These are phyloP conservation scores for Terebella lapidaria DNA, from an alignment of 2,888 invertebrate genomes.

Conservation along the genomic window DNA sequence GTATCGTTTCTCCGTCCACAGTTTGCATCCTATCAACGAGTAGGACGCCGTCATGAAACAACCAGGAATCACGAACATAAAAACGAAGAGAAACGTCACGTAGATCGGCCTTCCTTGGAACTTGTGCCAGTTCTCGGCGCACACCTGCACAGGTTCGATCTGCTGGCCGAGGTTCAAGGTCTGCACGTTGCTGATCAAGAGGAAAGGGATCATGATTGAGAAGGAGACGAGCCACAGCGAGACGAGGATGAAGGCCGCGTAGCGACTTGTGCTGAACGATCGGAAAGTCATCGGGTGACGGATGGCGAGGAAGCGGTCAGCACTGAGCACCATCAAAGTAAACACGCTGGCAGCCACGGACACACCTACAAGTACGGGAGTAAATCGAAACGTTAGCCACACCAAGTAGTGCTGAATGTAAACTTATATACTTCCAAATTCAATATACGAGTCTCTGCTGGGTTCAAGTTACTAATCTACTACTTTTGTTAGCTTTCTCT, in stretches of 20 bases:
- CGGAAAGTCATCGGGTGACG: conserved; percentile 69
- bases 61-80: conserved; percentile 6
- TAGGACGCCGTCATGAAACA: background rate
- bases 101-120: background rate
- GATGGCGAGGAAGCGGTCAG: conserved; percentile 67
- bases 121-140: conserved; percentile 63
- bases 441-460: too few species aligned
- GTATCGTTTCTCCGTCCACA: conserved; percentile 42
- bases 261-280: conserved; percentile 66
- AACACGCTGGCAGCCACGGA: conserved; percentile 76
- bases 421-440: too few species aligned
- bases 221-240: conserved; percentile 66
- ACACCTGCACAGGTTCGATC: conserved; percentile 54
- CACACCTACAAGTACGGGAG: too few species aligned
- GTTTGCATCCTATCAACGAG: conserved; percentile 12
- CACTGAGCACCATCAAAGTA: conserved; percentile 74
- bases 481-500: too few species aligned
- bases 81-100: conserved; percentile 2
- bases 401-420: too few species aligned
- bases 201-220: conserved; percentile 65
- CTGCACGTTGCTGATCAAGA: conserved; percentile 56
- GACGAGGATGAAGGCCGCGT: conserved; percentile 62
- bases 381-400: too few species aligned
- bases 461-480: too few species aligned
- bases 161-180: conserved; percentile 26